Evolutionary conservation across 2,888 invertebrate species (phyloP), one percentile per base, ranked within the genome.

Genomic region (Ctenicera cuprea): DNA sequence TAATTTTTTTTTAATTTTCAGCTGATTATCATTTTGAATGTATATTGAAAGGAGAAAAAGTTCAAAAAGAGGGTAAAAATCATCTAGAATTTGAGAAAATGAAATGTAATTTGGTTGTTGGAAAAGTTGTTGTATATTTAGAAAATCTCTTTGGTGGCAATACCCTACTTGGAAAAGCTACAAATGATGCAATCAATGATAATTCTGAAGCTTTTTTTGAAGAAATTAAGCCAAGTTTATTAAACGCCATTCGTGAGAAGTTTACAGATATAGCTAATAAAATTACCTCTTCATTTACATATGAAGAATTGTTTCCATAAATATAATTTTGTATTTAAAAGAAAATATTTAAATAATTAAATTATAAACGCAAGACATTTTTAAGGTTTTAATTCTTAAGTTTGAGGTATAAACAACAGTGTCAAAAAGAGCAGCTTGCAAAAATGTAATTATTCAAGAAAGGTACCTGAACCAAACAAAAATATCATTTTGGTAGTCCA

Each of bases 231-330:
- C 93, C 93, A 7, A 90, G 90, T 20, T 82, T 93, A 80, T 92
- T 93, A 81, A 85, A 88, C 48, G 89, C 91, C 14, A 87, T 93
- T 54, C 89, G 90, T 1, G 90, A 91, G 54, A 89, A 92, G 70
- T 92, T 94, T 80, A 92, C 92, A 0, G 90, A 91, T 76, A 91
- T 93, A 82, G 91, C 93, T 0, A 93, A 93, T 81, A 91, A 90
- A 84, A 92, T 94, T 75, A 92, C 92, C 0, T 88, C 89, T 11
- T 90, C 89, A 65, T 93, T 93, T 82, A 91, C 92, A 2, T 93
- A 92, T 82, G 89, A 92, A 76, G 93, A 93, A 87, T 86, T 94
- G 65, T 93, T 93, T 82, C 92, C 93, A 26, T 14, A 41, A 41
- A 41, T 14, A 4, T 14, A 14, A 7, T 37, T 37, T n/a, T n/a